These are phyloP conservation scores for Enteromius trimaculatus DNA, from an alignment of 2,797 vertebrate species.

Conservation along the genomic window DNA sequence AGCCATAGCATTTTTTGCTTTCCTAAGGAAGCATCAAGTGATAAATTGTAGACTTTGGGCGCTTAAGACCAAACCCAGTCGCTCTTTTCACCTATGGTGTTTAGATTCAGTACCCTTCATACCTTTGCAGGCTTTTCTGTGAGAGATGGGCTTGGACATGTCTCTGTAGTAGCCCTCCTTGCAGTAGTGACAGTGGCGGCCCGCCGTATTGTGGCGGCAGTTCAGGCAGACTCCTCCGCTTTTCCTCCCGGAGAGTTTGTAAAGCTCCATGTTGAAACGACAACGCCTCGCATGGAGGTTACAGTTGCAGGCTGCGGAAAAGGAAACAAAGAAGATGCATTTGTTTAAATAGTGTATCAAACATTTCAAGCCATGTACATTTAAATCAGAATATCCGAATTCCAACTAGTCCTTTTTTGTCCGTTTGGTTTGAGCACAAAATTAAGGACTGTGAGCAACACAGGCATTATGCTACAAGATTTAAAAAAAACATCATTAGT, in stretches of 20 bases:
- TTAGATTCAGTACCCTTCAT: constrained; percentile 41
- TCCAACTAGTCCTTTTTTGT: neutral
- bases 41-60: constrained; percentile 1
- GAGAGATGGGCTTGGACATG: constrained; percentile 92
- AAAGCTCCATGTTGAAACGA: constrained; percentile 98
- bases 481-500: neutral
- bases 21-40: neutral
- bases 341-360: neutral
- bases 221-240: constrained; percentile 95
- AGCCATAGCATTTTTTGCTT: neutral
- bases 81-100: neutral
- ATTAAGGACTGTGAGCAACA: neutral
- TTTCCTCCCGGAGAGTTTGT: constrained; percentile 92
- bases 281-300: constrained; percentile 94
- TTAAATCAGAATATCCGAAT: neutral
- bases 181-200: constrained; percentile 97
- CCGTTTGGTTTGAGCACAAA: neutral
- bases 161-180: constrained; percentile 96
- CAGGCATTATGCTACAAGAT: neutral
- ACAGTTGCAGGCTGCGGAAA: constrained; percentile 88
- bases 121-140: constrained; percentile 97
- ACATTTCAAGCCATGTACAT: neutral
- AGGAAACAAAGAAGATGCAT: neutral
- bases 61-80: neutral
- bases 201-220: constrained; percentile 95